Conservation (phyloP, 2,113 vertebrate species). For the Notiomystis cincta region DNA sequence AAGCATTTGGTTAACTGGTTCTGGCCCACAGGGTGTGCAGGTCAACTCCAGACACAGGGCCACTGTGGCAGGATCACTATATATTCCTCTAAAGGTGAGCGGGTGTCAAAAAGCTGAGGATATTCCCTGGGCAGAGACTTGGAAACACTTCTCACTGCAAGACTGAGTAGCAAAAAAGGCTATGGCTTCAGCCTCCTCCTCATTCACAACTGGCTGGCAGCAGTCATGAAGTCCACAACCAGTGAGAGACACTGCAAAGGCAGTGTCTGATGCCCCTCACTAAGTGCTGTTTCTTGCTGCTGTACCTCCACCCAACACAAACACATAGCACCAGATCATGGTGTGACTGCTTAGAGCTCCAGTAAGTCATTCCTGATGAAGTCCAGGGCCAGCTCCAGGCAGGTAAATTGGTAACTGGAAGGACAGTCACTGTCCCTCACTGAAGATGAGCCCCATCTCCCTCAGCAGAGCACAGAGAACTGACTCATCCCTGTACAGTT, state of each 20-base stretch:
- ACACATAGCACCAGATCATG: not conserved
- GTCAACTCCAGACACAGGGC: not conserved
- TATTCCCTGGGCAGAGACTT: not conserved
- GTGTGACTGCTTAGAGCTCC: not conserved
- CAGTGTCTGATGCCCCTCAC: not conserved
- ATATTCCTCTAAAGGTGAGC: fast-evolving
- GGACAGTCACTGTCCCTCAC: not conserved
- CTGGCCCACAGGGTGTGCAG: not conserved
- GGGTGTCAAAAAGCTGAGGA: not conserved
- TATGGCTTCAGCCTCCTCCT: not conserved
- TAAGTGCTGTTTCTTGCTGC: not conserved
- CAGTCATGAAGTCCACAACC: not conserved
- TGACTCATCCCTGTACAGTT: not conserved
- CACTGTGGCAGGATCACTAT: not conserved
- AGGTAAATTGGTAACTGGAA: not conserved
- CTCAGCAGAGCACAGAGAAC: not conserved
- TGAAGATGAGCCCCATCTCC: not conserved
- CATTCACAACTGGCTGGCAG: not conserved
- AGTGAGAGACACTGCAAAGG: not conserved
- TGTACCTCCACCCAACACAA: not conserved
- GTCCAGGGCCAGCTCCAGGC: not conserved
- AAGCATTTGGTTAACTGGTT: not conserved
- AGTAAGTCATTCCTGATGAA: not conserved
- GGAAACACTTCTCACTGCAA: not conserved
- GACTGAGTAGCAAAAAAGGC: not conserved